Evolutionary conservation across 2,113 vertebrate genomes (phyloP), one percentile per base, ranked within the genome.

Genomic region (Coreoperca whiteheadi): DNA sequence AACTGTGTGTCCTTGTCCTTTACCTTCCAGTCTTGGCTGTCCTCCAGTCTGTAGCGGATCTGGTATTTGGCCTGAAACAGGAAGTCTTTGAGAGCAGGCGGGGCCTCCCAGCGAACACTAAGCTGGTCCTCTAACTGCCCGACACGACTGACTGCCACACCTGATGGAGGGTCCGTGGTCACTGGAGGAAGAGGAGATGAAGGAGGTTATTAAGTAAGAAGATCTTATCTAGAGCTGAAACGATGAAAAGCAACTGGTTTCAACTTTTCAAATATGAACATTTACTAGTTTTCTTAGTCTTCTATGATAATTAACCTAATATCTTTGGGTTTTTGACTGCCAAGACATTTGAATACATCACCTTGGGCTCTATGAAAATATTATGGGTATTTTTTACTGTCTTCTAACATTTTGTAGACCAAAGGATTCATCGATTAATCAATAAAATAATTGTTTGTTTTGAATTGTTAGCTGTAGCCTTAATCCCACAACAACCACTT

Each of bases 1-100:
- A 73, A 1, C 23, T 43, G 39, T 20, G 23, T 6, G 66, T 66
- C 54, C 37, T 50, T 48, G 53, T 54, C 67, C 65, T 61, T 61
- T 95, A 99, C 98, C 98, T 99, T 99, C 98, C 98, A 99, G 83
- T 99, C 97, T 14, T 96, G 95, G 89, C 97, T 99, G 92, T 99
- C 97, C 93, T 99, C 98, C 85, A 99, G 96, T 0, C 98, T 96
- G 94, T 99, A 99, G 88, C 98, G 97, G 93, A 99, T 99, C 96
- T 99, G 98, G 92, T 99, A 99, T 92, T 99, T 99, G 94, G 98
- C 98, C 94, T 98, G 98, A 86, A 99, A 99, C 39, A 99, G 96
- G 93, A 99, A 99, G 90, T 99, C 98, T 88, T 98, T 99, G 68
- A 99, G 96, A 4, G 97, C 98, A 0, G 97, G 97, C 0, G 98